Base-by-base conservation (phyloP, 1,140 invertebrate genomes). In the Hyposmocoma kahamanoa region DNA sequence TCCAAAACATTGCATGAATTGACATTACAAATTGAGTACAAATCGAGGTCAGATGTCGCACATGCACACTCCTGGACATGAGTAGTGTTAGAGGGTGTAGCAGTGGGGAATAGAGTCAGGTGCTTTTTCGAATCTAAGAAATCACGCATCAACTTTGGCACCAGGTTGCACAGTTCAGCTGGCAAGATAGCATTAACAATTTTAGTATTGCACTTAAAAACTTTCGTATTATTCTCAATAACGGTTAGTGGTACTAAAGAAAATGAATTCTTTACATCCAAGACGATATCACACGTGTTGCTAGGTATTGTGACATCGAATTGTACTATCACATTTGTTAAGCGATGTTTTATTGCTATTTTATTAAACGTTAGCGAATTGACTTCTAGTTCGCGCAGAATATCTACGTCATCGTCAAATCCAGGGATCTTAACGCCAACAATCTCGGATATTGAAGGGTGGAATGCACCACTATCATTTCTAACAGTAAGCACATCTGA, bases 81-180 rank as follows among this genome's bases (percentile, higher is more conserved):
- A n/a, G n/a, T n/a, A n/a, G n/a, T n/a, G n/a, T n/a, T n/a, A n/a
- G n/a, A n/a, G n/a, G n/a, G n/a, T n/a, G n/a, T n/a, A n/a, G n/a
- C n/a, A n/a, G n/a, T n/a, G n/a, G n/a, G n/a, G n/a, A n/a, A n/a
- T n/a, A n/a, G n/a, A n/a, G 15, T 20, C 0, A 32, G 32, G 54
- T 54, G 13, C 19, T 28, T 42, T 56, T 53, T 19, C 2, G 38
- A 5, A 43, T 70, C 53, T 22, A 65, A 49, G 36, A 75, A 60
- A n/a, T 59, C 64, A 17, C 24, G 38, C 50, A 83, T 66, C 43
- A 80, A 54, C 32, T 56, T 65, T 8, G 79, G 79, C 20, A 83
- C 28, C 50, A 83, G 67, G 28, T 52, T 75, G 24, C 79, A 83
- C 32, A 83, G 50, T 56, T 83, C 71, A 13, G 76, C 75, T 24